Conservation (phyloP, 2,888 invertebrate species). For the Cylloceria caligata region DNA sequence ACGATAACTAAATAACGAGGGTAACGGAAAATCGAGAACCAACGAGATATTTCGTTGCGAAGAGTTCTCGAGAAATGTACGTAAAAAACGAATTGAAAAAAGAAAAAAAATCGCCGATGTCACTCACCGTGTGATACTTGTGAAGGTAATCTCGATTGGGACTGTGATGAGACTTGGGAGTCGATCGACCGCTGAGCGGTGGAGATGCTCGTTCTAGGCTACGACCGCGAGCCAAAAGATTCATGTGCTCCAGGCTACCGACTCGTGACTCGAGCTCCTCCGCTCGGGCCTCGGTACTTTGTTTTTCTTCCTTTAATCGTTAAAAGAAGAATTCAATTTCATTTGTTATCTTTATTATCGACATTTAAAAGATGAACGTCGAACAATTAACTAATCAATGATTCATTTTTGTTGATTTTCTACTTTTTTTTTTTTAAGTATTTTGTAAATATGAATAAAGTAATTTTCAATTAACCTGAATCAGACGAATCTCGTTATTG, state of each 20-base stretch:
- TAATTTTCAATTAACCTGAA: slow-evolving; percentile 84
- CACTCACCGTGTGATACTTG: slow-evolving; percentile 98
- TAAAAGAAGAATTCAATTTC: too few relatives aligned
- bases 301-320: slow-evolving; percentile 96
- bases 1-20: not conserved
- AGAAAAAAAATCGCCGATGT: not conserved
- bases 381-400: too few relatives aligned
- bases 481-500: slow-evolving; percentile 97
- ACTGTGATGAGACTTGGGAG: slow-evolving; percentile 92
- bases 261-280: slow-evolving; percentile 98
- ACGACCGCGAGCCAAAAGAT: slow-evolving; percentile 91
- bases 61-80: not conserved
- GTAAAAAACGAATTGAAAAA: not conserved
- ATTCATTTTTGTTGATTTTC: too few relatives aligned
- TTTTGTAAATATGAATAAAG: too few relatives aligned
- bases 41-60: not conserved
- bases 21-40: slow-evolving; percentile 6
- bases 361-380: too few relatives aligned
- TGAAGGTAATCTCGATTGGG: slow-evolving; percentile 94
- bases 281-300: slow-evolving; percentile 97
- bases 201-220: slow-evolving; percentile 90
- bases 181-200: slow-evolving; percentile 95
- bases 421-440: too few relatives aligned
- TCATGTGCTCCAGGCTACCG: slow-evolving; percentile 97
- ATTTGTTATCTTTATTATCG: not conserved